Conservation (phyloP, 2,888 invertebrate genomes). For the Trachelus tabidus region DNA sequence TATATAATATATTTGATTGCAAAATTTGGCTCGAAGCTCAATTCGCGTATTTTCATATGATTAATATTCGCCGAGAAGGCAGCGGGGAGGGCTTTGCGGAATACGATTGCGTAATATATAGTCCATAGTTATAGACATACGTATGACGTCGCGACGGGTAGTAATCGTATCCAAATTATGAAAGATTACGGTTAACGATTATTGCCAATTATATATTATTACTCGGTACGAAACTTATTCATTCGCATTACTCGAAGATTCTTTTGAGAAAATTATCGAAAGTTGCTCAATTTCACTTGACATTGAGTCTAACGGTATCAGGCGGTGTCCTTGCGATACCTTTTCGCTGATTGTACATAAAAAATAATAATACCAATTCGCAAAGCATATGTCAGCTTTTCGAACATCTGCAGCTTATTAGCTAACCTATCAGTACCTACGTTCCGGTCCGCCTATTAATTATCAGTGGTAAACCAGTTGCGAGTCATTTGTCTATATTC, state of each 20-base stretch:
- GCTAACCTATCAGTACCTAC: background rate
- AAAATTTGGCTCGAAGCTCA: background rate
- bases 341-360: conserved; percentile 24
- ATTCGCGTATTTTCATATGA: background rate
- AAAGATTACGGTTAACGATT: background rate
- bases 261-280: background rate
- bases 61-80: background rate
- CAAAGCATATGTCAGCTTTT: conserved; percentile 26
- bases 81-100: background rate
- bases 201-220: background rate
- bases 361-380: conserved; percentile 21
- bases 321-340: background rate
- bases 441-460: background rate
- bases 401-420: conserved; percentile 19
- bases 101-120: background rate
- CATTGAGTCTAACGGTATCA: background rate
- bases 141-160: background rate
- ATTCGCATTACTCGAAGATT: background rate
- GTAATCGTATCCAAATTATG: background rate
- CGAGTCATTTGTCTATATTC: background rate
- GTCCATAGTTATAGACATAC: background rate
- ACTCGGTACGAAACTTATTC: background rate
- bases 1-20: no score
- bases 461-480: background rate
- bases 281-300: background rate